Evolutionary conservation across 2,113 vertebrate genomes (phyloP), one percentile per base, ranked within the genome.

Genomic region (Anolis carolinensis): DNA sequence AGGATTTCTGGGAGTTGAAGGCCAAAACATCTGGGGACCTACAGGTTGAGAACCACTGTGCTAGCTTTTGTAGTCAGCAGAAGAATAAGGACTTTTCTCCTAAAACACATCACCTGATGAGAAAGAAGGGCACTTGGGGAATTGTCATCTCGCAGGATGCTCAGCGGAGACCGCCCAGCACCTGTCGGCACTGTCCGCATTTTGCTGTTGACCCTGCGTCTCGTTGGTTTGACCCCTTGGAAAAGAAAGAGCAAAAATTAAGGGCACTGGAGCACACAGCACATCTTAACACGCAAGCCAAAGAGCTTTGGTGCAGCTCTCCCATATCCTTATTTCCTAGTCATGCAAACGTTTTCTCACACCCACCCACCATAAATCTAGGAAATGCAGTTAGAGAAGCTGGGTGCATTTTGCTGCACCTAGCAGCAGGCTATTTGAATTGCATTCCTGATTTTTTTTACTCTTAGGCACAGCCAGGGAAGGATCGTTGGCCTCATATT

Each of bases 161-260:
- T 98, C 90, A 99, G 96, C 0, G 98, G 98, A 4, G 98, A 98
- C 27, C 98, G 97, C 4, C 97, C 96, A 91, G 59, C 95, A 92
- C 82, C 89, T 70, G 81, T 87, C 73, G 87, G 88, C 4, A 78
- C 39, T 18, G 8, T 89, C 93, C 91, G 88, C 0, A 91, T 84
- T 85, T 95, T 97, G 90, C 72, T 95, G 90, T 77, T 89, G 75
- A 83, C 44, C 68, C 96, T 96, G 81, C 93, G 78, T 81, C 92
- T 95, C 3, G 32, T 0, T 0, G 68, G 23, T 77, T 95, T 96
- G 83, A 88, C 92, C 82, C 94, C 97, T 97, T 63, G 18, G 6
- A 48, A 85, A 79, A 20, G n/a, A 79, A 18, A 11, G 81, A 50
- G 7, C 8, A 25, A 23, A 67, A 59, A 67, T 86, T 30, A 74